Base-by-base conservation (phyloP, 2,113 vertebrate genomes). In the Laterallus jamaicensis region DNA sequence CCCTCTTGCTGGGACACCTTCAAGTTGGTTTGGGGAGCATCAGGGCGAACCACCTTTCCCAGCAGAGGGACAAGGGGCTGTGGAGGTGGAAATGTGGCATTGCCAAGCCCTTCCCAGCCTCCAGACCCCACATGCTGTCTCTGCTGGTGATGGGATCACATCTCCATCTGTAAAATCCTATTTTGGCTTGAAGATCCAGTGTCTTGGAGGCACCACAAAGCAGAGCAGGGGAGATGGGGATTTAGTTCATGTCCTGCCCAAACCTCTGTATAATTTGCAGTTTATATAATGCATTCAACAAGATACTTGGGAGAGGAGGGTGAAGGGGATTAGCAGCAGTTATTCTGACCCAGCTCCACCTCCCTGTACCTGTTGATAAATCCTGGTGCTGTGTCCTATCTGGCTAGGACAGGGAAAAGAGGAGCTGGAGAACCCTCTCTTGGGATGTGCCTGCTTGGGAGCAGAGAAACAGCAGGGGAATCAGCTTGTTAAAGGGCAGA, bases 21-120 rank as follows among this genome's bases (percentile, higher is more conserved):
- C 6, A 0, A 42, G 76, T 56, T 67, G 15, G 1, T 40, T 62
- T 82, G 81, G 49, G 25, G 17, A 76, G 37, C 0, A 6, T 42
- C 28, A 5, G 69, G 35, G 59, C 70, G 31, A 24, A 0, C 1
- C 35, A 4, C 6, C 1, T 90, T 59, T 82, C 85, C 69, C 3
- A 1, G 25, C 0, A 0, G 16, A 47, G 26, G 31, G 39, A n/a
- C 18, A 4, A 26, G 42, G 18, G 6, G 17, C 9, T 21, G n/a
- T 4, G 25, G 49, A 49, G 25, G 10, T 84, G 74, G 73, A 50
- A 81, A 50, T 1, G 6, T 6, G 35, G 70, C n/a, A 50, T 42
- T 4, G 0, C 28, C 4, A 0, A 67, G 28, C 64, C n/a, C 58
- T 69, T 63, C 50, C 26, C 2, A 1, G 42, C n/a, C 54, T 50